Percentiles rank a stretch among this genome's conserved stretches.
These are phyloP conservation scores for Bradypodion pumilum DNA, from an alignment of 2,797 vertebrate species.

Conservation along the genomic window DNA sequence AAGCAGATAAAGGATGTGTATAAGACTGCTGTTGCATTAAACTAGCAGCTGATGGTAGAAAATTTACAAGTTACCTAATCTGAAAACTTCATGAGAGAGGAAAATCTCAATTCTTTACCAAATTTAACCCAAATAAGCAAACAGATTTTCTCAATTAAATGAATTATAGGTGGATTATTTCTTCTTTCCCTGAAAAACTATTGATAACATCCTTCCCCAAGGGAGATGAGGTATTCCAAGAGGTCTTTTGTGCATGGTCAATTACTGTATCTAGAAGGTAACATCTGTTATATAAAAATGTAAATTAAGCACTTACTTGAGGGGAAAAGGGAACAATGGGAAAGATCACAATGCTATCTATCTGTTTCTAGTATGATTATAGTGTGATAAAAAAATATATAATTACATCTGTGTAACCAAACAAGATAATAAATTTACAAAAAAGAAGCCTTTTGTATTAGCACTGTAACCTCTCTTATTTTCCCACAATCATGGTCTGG, in stretches of 20 bases:
- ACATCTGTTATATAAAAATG: no score
- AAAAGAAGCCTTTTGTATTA: constrained; percentile 8
- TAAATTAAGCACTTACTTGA: neutral
- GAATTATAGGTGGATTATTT: neutral
- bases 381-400: neutral
- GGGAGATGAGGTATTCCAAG: neutral
- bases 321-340: neutral
- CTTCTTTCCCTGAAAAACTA: neutral
- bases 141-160: no score
- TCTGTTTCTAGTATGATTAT: neutral
- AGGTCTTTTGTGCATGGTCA: neutral
- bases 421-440: neutral
- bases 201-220: no score
- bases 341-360: neutral
- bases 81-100: no score
- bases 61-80: no score
- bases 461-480: constrained; percentile 5
- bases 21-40: no score
- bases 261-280: neutral
- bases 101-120: no score
- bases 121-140: no score
- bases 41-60: no score
- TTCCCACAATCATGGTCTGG: neutral
- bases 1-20: no score
- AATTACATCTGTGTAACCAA: neutral